phyloP scores from a whole-genome alignment of 2,113 vertebrate species.

The Albula glossodonta region DNA sequence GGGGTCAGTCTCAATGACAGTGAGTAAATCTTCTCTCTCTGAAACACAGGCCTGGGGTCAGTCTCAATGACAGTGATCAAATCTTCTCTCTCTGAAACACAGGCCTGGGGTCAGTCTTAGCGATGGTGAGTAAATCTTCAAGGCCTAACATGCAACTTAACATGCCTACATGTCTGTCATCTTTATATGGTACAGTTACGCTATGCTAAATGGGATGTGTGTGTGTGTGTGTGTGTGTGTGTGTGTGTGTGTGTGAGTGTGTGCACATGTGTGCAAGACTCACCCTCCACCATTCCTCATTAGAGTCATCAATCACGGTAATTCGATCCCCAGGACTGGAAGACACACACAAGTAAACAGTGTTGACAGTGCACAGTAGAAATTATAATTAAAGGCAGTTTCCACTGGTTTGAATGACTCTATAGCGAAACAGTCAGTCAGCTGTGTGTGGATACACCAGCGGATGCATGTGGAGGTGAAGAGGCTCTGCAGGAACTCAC shows the following conservation, averaged over 20 bases:
- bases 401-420: too few relatives aligned
- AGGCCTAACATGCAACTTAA: too few relatives aligned
- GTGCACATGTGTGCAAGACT: constrained; percentile 45
- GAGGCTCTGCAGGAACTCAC: constrained; percentile 66
- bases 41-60: too few relatives aligned
- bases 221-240: not conserved
- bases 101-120: too few relatives aligned
- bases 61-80: too few relatives aligned
- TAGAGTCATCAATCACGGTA: constrained; percentile 94
- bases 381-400: not conserved
- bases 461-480: not conserved
- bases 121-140: too few relatives aligned
- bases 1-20: too few relatives aligned
- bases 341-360: constrained; percentile 27
- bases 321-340: constrained; percentile 91
- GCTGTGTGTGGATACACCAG: not conserved
- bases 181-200: too few relatives aligned
- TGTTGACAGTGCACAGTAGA: not conserved
- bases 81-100: too few relatives aligned
- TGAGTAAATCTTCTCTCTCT: too few relatives aligned
- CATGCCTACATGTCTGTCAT: too few relatives aligned
- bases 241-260: not conserved
- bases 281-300: constrained; percentile 98
- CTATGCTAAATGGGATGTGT: not conserved
- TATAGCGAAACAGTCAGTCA: too few relatives aligned